Base-by-base conservation (phyloP, 2,888 invertebrate genomes). In the Ectobius pallidus region DNA sequence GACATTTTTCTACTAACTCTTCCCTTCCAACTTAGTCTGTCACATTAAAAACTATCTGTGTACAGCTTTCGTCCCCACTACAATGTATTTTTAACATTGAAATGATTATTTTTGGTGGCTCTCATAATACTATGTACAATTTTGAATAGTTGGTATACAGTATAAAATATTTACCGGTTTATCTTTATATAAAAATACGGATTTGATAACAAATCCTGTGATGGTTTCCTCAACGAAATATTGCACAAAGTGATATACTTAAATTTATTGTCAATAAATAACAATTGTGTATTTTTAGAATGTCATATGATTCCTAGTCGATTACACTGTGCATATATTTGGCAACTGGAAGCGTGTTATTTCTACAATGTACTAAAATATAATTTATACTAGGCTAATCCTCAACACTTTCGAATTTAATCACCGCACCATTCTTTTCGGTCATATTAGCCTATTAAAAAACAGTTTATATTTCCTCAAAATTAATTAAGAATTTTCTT, bases 211-310 rank as follows among this genome's bases (percentile, higher is more conserved):
- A 30, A 30, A 30, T 30, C 30, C n/a, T 18, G 6, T 16, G 9
- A 46, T 65, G 46, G 30, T 46, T 65, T 46, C 65, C 46, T 46
- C 46, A 46, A 65, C 27, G 46, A 39, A 46, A 27, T 46, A 44
- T 30, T 30, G 11, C 25, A 44, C n/a, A 30, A 18, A 68, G 2
- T 20, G 30, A 39, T 30, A 9, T 27, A 68, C 46, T 46, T 14
- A 63, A 32, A 44, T 27, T 34, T 49, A n/a, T 68, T 68, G 16
- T 44, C 18, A 18, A 30, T 46, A 25, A 67, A 67, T 18, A 44
- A 68, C 18, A 68, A 44, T 67, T 67, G 44, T 25, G n/a, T 30
- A 30, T 68, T 44, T 30, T 14, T 27, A 2, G 22, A n/a, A 18
- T 58, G 30, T 32, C 6, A 58, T 58, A 30, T 14, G 27, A 30